Conservation (phyloP, 2,113 vertebrate species). For the Pteropus alecto region DNA sequence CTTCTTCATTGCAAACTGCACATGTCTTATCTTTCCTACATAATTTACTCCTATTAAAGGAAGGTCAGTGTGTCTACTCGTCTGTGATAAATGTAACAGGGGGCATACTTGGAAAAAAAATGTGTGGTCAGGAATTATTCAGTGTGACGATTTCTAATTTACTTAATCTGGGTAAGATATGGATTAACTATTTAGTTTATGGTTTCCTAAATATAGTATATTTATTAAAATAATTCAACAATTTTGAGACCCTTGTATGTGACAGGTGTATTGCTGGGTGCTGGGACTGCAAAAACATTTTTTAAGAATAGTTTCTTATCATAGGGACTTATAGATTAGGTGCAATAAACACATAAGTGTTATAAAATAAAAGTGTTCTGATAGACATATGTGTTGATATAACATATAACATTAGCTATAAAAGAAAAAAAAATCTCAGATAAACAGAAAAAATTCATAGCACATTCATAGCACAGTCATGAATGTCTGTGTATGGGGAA, state of each 20-base stretch:
- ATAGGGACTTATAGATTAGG: not conserved
- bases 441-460: not conserved
- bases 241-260: not conserved
- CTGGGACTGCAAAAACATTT: not conserved
- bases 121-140: not conserved
- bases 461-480: not conserved
- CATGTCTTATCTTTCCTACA: not conserved
- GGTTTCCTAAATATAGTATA: not conserved
- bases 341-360: not conserved
- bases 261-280: not conserved
- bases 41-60: no score
- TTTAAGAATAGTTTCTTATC: not conserved
- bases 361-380: not conserved
- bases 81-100: not conserved
- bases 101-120: no score
- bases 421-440: not conserved
- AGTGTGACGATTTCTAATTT: not conserved
- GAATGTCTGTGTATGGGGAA: not conserved
- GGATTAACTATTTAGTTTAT: not conserved
- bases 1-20: fast-evolving
- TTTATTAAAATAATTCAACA: not conserved
- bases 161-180: not conserved
- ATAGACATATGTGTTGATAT: not conserved
- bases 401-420: not conserved
- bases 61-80: not conserved